Evolutionary conservation across 2,888 invertebrate species (phyloP), one percentile per base, ranked within the genome.

Genomic region (Torymus auratus): DNA sequence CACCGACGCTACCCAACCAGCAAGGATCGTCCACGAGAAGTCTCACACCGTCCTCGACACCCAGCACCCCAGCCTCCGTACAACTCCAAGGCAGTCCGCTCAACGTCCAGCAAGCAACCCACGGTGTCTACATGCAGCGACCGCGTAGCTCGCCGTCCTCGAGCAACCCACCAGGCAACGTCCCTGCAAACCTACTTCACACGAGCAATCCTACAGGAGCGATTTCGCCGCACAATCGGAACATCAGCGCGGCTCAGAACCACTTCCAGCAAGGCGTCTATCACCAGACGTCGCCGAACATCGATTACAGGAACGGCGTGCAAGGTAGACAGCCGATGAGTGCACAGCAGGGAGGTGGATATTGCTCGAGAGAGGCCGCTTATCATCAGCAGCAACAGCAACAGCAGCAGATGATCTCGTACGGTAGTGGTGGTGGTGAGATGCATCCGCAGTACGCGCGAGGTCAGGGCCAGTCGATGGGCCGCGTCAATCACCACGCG

Each of bases 141-240:
- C 92, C 93, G 13, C 92, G 95, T 82, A 94, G 95, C 12, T 95
- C 95, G 2, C 95, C 95, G 0, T 95, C 95, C 0, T 94, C 94
- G 55, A 94, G 93, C 5, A 93, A 92, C 93, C 80, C 92, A 93
- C 50, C 92, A 93, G 76, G 92, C 93, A 86, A 93, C 13, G 78
- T 82, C 52, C 64, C 68, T 11, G 23, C 61, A 4, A 41, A 15
- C 10, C 92, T 93, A 85, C 91, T 93, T 28, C 93, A 93, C 84
- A 93, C 93, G 17, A 69, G 89, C 88, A 91, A 88, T 71, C 41
- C 65, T 2, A 84, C 88, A 2, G 86, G 85, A 2, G 86, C 88
- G 4, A 88, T 88, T 83, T 85, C 89, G 1, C 86, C 89, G 2
- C 90, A 91, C 70, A 84, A 77, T 2, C 85, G 88, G n/a, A 87